phyloP scores from a whole-genome alignment of 2,888 invertebrate genomes.

The Leucozona laternaria region DNA sequence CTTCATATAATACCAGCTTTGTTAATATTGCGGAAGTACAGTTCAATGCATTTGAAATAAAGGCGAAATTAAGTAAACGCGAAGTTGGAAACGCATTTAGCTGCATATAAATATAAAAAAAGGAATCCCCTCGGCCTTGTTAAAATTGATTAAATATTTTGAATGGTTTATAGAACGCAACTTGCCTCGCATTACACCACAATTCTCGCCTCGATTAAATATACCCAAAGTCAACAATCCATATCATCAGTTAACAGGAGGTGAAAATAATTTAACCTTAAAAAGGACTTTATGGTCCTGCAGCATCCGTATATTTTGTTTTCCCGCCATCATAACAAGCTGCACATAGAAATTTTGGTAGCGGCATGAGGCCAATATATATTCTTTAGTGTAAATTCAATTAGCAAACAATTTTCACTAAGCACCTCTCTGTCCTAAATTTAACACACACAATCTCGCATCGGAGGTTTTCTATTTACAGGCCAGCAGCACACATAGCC shows the following conservation, averaged over 20 bases:
- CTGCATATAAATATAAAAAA: too few species aligned
- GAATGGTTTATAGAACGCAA: neutral
- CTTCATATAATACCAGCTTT: too few species aligned
- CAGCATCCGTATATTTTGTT: conserved; percentile 20
- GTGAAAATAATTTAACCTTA: conserved; percentile 15
- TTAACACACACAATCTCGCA: conserved; percentile 11
- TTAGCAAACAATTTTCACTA: conserved; percentile 60
- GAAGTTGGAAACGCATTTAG: too few species aligned
- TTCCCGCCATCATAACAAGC: neutral
- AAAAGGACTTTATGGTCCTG: conserved; percentile 6
- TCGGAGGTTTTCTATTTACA: conserved; percentile 8
- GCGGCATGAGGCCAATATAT: conserved; percentile 24
- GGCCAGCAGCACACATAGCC: neutral
- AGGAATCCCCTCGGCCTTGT: too few species aligned
- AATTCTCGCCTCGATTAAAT: conserved; percentile 1
- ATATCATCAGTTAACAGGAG: neutral
- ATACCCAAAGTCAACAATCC: conserved; percentile 31
- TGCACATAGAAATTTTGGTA: neutral
- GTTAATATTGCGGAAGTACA: too few species aligned
- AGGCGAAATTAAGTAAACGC: too few species aligned
- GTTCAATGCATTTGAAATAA: too few species aligned
- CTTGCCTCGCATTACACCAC: neutral
- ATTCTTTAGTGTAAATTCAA: conserved; percentile 68
- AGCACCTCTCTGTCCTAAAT: conserved; percentile 30
- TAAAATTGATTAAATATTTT: neutral